phyloP scores from a whole-genome alignment of 2,113 vertebrate genomes.

The Syngnathus typhle region DNA sequence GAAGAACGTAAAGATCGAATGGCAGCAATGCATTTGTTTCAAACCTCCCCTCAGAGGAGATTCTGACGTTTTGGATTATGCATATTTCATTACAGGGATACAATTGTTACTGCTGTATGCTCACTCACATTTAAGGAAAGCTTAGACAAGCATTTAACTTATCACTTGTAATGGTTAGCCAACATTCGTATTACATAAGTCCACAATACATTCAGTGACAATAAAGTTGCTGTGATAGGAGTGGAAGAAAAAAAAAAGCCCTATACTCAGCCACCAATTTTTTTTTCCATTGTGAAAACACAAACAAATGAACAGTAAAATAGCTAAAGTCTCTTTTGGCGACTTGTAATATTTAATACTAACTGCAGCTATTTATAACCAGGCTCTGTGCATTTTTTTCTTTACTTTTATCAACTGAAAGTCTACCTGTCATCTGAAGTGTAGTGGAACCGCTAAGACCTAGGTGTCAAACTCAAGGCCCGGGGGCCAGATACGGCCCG shows the following conservation, averaged over 20 bases:
- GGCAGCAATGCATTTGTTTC: conserved; percentile 6
- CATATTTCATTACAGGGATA: conserved; percentile 40
- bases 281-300: too few relatives aligned
- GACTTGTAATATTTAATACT: background rate
- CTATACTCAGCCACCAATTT: too few relatives aligned
- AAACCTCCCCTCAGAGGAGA: conserved; percentile 10
- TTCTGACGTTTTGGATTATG: conserved; percentile 25
- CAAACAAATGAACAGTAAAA: too few relatives aligned
- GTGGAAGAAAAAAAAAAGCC: too few relatives aligned
- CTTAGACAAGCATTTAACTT: background rate
- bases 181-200: background rate
- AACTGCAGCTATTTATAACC: too few relatives aligned
- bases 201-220: background rate
- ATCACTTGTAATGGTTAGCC: background rate
- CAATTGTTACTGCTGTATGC: conserved; percentile 12
- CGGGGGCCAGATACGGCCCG: too few relatives aligned
- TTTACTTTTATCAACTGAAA: too few relatives aligned
- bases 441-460: too few relatives aligned
- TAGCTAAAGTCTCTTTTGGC: background rate
- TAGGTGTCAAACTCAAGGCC: too few relatives aligned
- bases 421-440: too few relatives aligned
- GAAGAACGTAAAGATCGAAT: conserved; percentile 39
- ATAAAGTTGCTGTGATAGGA: background rate
- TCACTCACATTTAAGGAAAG: background rate
- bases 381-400: too few relatives aligned